These are phyloP conservation scores for Dasypus novemcinctus DNA, from an alignment of 2,113 vertebrate genomes.

Conservation along the genomic window DNA sequence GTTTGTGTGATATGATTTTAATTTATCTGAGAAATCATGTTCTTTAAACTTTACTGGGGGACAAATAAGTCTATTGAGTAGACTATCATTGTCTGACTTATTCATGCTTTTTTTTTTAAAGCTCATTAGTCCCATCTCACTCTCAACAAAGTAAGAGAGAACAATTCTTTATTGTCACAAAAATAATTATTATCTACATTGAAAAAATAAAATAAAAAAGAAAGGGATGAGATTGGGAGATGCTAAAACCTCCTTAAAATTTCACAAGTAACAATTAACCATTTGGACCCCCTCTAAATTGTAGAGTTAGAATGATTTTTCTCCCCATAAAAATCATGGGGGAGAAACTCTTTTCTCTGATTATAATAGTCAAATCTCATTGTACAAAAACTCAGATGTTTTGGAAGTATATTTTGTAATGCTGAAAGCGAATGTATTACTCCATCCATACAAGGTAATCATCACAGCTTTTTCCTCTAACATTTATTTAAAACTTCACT, in stretches of 20 bases:
- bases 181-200: background rate
- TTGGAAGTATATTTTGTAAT: background rate
- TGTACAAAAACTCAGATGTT: background rate
- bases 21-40: background rate
- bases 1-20: background rate
- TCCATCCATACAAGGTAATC: background rate
- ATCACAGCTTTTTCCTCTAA: background rate
- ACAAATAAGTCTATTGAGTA: background rate
- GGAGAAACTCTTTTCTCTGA: background rate
- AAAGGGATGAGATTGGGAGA: background rate
- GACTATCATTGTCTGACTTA: background rate
- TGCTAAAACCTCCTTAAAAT: background rate
- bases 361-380: background rate
- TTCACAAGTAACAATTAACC: background rate
- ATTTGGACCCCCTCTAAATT: background rate
- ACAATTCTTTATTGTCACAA: background rate
- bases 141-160: background rate
- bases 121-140: background rate
- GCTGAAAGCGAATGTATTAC: constrained; percentile 9
- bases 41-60: background rate
- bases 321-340: background rate
- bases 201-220: background rate
- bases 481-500: background rate
- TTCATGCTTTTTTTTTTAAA: background rate
- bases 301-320: background rate